phyloP scores from a whole-genome alignment of 2,797 vertebrate genomes.

The Rhinella marina region DNA sequence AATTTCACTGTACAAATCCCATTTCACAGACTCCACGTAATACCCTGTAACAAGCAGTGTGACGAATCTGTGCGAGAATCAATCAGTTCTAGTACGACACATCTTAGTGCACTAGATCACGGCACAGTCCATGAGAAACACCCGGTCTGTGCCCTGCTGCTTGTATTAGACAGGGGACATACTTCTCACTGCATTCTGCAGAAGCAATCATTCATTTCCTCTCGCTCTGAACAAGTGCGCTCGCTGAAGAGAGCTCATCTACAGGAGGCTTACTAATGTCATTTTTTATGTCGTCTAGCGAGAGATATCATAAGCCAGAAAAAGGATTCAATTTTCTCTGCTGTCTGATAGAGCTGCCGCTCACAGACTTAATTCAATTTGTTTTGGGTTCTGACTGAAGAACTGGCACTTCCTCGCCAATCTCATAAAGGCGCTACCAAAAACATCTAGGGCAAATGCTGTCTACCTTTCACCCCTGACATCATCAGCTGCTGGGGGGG shows the following conservation, averaged over 20 bases:
- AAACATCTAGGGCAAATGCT: too few species aligned
- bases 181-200: not conserved
- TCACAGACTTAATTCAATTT: constrained; percentile 35
- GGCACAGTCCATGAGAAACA: not conserved
- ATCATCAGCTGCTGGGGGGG: not conserved
- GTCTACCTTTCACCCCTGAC: not conserved
- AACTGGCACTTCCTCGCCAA: not conserved
- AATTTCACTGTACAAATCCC: not conserved
- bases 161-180: not conserved
- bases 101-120: not conserved
- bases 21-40: constrained; percentile 7
- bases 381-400: constrained; percentile 9
- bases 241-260: constrained; percentile 6
- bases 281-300: constrained; percentile 49
- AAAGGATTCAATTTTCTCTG: constrained; percentile 48
- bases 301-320: constrained; percentile 44
- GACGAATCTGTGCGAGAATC: not conserved
- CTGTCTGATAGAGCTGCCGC: constrained; percentile 4
- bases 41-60: not conserved
- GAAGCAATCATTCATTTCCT: constrained; percentile 39
- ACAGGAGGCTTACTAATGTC: constrained; percentile 8
- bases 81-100: not conserved
- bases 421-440: too few species aligned
- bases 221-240: constrained; percentile 22
- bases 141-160: not conserved